These are phyloP conservation scores for Heliconius aoede DNA, from an alignment of 2,888 invertebrate genomes.

Conservation along the genomic window DNA sequence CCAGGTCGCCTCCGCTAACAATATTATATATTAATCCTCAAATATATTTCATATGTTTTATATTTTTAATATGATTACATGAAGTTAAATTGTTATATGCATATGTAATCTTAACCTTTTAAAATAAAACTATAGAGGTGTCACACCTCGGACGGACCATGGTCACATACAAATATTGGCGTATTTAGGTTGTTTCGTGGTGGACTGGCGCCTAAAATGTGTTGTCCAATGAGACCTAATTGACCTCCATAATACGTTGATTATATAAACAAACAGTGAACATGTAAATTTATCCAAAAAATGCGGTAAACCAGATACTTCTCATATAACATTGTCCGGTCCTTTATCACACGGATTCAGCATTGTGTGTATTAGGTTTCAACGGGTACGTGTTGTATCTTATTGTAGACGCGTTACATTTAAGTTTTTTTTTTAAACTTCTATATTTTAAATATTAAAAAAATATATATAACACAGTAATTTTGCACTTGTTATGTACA, in stretches of 20 bases:
- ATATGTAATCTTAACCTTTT: conserved; percentile 12
- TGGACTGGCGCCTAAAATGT: neutral
- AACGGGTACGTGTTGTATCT: too few relatives aligned
- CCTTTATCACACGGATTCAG: too few relatives aligned
- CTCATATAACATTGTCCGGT: too few relatives aligned
- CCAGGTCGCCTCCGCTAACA: conserved; percentile 12
- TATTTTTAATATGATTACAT: conserved; percentile 6
- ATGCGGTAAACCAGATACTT: neutral
- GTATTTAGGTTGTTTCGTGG: conserved; percentile 1
- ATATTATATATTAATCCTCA: neutral
- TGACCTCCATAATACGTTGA: neutral
- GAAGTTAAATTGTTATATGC: neutral
- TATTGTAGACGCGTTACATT: too few relatives aligned
- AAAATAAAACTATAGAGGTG: conserved; percentile 18
- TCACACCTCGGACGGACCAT: conserved; percentile 29
- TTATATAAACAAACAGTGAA: neutral
- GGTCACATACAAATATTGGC: conserved; percentile 19
- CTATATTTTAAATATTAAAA: too few relatives aligned
- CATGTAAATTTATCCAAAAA: neutral
- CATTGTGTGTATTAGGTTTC: too few relatives aligned
- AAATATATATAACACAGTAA: too few relatives aligned
- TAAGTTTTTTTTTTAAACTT: too few relatives aligned
- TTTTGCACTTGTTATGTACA: too few relatives aligned
- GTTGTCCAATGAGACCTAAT: neutral
- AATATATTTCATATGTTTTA: conserved; percentile 7